phyloP scores from a whole-genome alignment of 2,113 vertebrate species.

The Fukomys damarensis region DNA sequence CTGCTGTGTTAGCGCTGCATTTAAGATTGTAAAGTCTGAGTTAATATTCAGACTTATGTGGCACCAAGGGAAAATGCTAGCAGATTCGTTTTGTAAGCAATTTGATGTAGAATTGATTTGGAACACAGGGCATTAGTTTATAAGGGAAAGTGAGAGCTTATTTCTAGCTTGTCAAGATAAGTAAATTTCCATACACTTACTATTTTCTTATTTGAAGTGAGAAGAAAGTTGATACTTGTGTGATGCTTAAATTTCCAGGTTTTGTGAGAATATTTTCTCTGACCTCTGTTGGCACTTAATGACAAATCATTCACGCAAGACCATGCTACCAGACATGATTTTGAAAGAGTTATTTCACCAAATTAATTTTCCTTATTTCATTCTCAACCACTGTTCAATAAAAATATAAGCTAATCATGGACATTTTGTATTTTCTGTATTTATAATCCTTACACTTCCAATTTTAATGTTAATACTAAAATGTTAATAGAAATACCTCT shows the following conservation, averaged over 20 bases:
- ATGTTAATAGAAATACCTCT: conserved; percentile 51
- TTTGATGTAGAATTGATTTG: background rate
- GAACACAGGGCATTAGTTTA: background rate
- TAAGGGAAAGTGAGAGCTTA: background rate
- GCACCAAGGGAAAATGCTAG: background rate
- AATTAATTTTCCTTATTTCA: conserved; percentile 9
- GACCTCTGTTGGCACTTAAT: background rate
- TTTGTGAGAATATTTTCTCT: conserved; percentile 13
- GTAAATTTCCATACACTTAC: background rate
- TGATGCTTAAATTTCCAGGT: background rate
- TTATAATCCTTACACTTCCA: background rate
- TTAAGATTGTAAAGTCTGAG: conserved; percentile 3
- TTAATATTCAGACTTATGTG: background rate
- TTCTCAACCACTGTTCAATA: conserved; percentile 15
- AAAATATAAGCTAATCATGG: conserved; percentile 19
- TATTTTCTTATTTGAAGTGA: conserved; percentile 37
- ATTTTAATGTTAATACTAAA: conserved; percentile 61
- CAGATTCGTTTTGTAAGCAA: background rate
- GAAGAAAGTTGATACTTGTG: conserved; percentile 19
- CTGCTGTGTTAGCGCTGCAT: background rate
- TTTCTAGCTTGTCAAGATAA: conserved; percentile 16
- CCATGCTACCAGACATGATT: background rate
- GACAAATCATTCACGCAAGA: background rate
- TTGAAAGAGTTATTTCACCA: conserved; percentile 33
- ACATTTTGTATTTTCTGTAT: conserved; percentile 58